A percentile compares a stretch with the other conserved stretches of the same genome.
Evolutionary conservation across 2,797 vertebrate genomes (phyloP).

Genomic region (Aeoliscus strigatus): DNA sequence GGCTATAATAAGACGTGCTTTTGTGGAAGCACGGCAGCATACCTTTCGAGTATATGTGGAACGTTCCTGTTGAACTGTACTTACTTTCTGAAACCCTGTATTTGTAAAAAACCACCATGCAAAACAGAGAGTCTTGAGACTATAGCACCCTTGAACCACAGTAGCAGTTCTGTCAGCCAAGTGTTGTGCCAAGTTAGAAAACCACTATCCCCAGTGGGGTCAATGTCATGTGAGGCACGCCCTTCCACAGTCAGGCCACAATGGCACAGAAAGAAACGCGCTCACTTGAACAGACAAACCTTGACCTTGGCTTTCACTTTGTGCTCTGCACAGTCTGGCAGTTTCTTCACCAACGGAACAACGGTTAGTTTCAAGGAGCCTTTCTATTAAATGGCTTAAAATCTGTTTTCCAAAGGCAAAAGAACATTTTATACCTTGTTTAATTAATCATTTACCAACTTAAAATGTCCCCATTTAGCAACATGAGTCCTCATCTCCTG

Average conservation of each 20-base stretch:
- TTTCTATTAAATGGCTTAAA: too few species aligned
- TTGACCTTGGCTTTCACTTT: conserved; percentile 33
- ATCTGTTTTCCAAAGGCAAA: too few species aligned
- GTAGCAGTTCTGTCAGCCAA: conserved; percentile 61
- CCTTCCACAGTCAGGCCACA: conserved; percentile 57
- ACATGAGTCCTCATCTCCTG: too few species aligned
- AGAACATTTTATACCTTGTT: too few species aligned
- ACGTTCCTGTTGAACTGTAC: conserved; percentile 22
- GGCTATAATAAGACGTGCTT: conserved; percentile 40
- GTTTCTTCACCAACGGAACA: not conserved
- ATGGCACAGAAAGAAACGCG: conserved; percentile 40
- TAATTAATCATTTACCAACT: too few species aligned
- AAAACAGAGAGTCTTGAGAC: conserved; percentile 52
- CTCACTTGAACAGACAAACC: conserved; percentile 39
- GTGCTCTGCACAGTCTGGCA: conserved; percentile 14
- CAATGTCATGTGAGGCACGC: conserved; percentile 59
- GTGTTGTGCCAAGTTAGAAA: conserved; percentile 67
- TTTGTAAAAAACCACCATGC: conserved; percentile 50
- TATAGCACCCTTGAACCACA: conserved; percentile 45
- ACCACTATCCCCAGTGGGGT: conserved; percentile 54
- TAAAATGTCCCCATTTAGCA: too few species aligned
- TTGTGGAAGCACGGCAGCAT: conserved; percentile 15
- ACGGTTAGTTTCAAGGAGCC: not conserved
- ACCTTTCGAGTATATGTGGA: conserved; percentile 38
- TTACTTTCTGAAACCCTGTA: conserved; percentile 52